Base-by-base conservation (phyloP, 2,888 invertebrate genomes). In the Platerodrilus igneus region DNA sequence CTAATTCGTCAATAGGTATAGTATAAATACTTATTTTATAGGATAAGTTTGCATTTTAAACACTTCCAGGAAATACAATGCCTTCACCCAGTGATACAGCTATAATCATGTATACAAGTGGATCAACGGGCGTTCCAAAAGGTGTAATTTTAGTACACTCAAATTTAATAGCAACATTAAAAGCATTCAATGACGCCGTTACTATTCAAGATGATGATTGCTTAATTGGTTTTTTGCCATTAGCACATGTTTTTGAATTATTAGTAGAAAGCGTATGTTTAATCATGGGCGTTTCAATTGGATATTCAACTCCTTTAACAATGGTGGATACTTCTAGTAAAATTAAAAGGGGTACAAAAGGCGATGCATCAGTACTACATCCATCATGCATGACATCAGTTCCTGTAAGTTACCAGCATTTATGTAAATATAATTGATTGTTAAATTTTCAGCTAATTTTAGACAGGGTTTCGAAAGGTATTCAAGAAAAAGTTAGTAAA, bases 71-170 rank as follows among this genome's bases (percentile, higher is more conserved):
- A 53, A 62, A 69, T 11, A 70, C 73, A 3, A 74, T 78, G 4
- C 89, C 92, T 2, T 67, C 69, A 4, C 69, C 81, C 4, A 71
- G 78, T 8, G 96, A 97, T 67, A 81, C 85, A 3, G 97, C 97
- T 30, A 91, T 99, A 57, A 86, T 99, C 23, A 99, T 99, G 97
- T 99, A 97, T 74, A 99, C 97, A 2, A 94, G 93, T 54, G 97
- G 97, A 4, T 95, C 95, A 1, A 97, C 97, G 3, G 96, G 95
- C 34, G 80, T 86, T 42, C 95, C 95, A 0, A 95, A 95, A 71
- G 95, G 94, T 57, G 88, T 91, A 8, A 63, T 88, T 11, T 72
- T 91, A 18, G 80, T 86, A 2, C 91, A 91, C 67, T 79, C 78
- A 59, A 91, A 91, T 69, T 80, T 89, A 62, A 74, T 90, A 52